These are phyloP conservation scores for Drosophila rufa DNA, from an alignment of 1,140 invertebrate genomes.

Conservation along the genomic window DNA sequence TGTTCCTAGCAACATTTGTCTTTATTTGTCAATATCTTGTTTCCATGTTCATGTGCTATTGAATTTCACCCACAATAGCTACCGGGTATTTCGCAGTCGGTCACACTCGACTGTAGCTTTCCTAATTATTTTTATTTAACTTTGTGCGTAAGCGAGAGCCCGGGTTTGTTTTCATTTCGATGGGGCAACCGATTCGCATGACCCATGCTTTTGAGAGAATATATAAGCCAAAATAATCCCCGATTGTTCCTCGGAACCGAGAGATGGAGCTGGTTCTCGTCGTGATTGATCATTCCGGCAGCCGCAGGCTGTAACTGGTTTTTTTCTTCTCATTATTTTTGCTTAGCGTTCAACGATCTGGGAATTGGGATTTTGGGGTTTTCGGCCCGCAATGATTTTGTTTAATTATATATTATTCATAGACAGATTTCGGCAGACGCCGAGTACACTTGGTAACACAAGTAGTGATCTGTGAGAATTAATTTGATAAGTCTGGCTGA, in stretches of 20 bases:
- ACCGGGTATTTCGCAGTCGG: too few species aligned
- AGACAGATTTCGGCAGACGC: neutral
- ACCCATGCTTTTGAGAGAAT: slow-evolving; percentile 9
- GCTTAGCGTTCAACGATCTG: slow-evolving; percentile 36
- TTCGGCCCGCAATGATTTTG: slow-evolving; percentile 1
- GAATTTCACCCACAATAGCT: too few species aligned
- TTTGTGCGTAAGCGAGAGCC: slow-evolving; percentile 1
- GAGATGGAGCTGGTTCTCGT: slow-evolving; percentile 20
- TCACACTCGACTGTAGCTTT: too few species aligned
- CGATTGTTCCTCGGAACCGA: too few species aligned
- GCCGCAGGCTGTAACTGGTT: slow-evolving; percentile 50
- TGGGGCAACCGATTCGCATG: slow-evolving; percentile 25
- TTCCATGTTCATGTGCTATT: too few species aligned
- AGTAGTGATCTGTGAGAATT: neutral
- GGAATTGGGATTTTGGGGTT: slow-evolving; percentile 28
- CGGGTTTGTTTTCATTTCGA: slow-evolving; percentile 24
- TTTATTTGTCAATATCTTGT: too few species aligned
- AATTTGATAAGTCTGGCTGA: slow-evolving; percentile 8
- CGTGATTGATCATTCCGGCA: slow-evolving; percentile 40
- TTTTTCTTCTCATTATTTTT: slow-evolving; percentile 4
- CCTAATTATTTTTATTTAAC: slow-evolving; percentile 11
- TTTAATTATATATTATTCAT: slow-evolving; percentile 15
- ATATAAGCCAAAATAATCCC: neutral
- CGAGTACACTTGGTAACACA: slow-evolving; percentile 24
- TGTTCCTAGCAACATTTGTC: too few species aligned